Evolutionary conservation across 2,113 vertebrate species (phyloP).

Genomic region (Ammodytes marinus): DNA sequence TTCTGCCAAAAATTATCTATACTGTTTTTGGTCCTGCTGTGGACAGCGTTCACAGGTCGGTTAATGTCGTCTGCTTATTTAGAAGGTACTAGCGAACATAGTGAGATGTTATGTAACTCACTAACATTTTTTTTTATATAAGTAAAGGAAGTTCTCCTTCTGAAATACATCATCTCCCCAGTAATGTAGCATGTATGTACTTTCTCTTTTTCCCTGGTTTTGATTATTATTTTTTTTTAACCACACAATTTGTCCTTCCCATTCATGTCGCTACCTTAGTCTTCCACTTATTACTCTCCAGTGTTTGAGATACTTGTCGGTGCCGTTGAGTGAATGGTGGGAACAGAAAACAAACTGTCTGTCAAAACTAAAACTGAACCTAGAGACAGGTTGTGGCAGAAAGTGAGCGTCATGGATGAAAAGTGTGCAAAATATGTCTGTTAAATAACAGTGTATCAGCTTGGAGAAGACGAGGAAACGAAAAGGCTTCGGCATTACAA

Average conservation of each 20-base stretch:
- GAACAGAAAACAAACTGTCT: conserved; percentile 45
- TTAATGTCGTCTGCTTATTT: background rate
- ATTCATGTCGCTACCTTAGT: background rate
- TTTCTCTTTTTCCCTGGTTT: conserved; percentile 6
- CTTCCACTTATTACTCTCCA: conserved; percentile 28
- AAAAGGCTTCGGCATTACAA: conserved; percentile 51
- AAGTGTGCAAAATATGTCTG: conserved; percentile 49
- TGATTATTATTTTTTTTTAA: background rate
- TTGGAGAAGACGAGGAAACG: conserved; percentile 44
- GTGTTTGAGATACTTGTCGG: conserved; percentile 40
- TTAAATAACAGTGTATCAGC: conserved; percentile 50
- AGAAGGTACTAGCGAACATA: background rate
- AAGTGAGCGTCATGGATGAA: conserved; percentile 59
- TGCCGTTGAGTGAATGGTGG: conserved; percentile 45
- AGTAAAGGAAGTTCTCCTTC: background rate
- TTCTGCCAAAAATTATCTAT: background rate
- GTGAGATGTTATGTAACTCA: background rate
- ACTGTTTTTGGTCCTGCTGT: background rate
- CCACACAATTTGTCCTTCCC: background rate
- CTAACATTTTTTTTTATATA: background rate
- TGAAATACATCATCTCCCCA: background rate
- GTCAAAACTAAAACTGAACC: conserved; percentile 44
- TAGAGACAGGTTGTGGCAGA: conserved; percentile 47
- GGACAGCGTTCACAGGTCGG: background rate
- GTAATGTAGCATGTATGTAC: background rate